Conservation (phyloP, 2,888 invertebrate species). For the Parthenolecanium corni region DNA sequence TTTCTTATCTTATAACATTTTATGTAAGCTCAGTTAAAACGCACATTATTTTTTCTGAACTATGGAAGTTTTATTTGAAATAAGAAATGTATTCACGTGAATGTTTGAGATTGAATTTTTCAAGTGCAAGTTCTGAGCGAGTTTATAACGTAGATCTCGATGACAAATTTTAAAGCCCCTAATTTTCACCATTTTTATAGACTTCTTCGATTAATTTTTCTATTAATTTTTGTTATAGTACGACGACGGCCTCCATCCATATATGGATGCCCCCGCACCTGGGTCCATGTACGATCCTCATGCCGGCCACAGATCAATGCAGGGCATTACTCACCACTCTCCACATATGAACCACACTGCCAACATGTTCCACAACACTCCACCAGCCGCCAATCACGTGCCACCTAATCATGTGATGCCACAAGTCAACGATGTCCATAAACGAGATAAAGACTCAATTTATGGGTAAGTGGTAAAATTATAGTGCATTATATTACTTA, state of each 20-base stretch:
- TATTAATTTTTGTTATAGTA: conserved; percentile 62
- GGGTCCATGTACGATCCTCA: conserved; percentile 61
- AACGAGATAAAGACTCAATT: conserved; percentile 96
- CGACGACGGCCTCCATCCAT: conserved; percentile 87
- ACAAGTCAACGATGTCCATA: conserved; percentile 60
- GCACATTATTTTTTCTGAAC: too few species aligned
- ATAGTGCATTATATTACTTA: too few species aligned
- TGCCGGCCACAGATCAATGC: conserved; percentile 43
- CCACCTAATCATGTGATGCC: conserved; percentile 25
- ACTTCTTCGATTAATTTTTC: too few species aligned
- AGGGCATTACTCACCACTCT: conserved; percentile 35
- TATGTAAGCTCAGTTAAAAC: too few species aligned
- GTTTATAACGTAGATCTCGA: too few species aligned
- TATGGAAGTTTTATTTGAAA: too few species aligned
- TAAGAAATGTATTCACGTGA: too few species aligned
- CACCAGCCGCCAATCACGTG: conserved; percentile 26
- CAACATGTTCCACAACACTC: conserved; percentile 20
- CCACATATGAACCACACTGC: conserved; percentile 21
- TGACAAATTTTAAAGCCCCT: too few species aligned
- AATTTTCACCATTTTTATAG: too few species aligned
- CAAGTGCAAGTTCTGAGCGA: too few species aligned
- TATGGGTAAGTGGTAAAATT: conserved; percentile 90
- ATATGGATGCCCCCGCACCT: conserved; percentile 61
- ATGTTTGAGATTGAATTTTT: too few species aligned
- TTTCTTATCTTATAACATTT: too few species aligned